These are phyloP conservation scores for Florisuga fusca DNA, from an alignment of 2,797 vertebrate species.

Conservation along the genomic window DNA sequence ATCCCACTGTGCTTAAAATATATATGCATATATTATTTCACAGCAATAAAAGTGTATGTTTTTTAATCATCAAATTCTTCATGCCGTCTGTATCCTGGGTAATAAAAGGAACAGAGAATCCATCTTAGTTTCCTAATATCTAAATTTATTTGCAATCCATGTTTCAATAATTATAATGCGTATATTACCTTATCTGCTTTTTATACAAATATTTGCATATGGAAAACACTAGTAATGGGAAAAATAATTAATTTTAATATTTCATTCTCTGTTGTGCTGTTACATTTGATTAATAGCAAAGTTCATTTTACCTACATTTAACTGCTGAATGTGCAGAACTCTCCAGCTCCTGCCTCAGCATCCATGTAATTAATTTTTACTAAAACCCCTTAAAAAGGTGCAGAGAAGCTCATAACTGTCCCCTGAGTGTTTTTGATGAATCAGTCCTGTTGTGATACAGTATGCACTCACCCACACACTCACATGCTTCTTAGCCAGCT, in stretches of 20 bases:
- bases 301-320: conserved; percentile 23
- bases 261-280: background rate
- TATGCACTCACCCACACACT: background rate
- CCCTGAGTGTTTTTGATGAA: conserved; percentile 18
- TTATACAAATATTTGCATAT: background rate
- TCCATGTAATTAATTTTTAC: conserved; percentile 55
- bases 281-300: background rate
- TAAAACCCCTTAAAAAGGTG: conserved; percentile 43
- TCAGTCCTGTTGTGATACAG: conserved; percentile 11
- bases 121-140: background rate
- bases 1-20: background rate
- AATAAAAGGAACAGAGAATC: background rate
- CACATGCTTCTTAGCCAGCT: background rate
- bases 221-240: background rate
- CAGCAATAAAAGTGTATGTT: background rate
- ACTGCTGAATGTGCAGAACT: background rate
- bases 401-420: conserved; percentile 26
- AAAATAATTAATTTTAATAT: background rate
- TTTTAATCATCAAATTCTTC: background rate
- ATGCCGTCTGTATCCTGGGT: background rate
- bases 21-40: background rate
- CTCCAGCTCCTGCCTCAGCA: background rate
- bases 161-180: background rate
- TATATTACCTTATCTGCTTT: background rate
- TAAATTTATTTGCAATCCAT: background rate